Percentiles rank a stretch among this genome's conserved stretches.
Conservation (phyloP, 2,888 invertebrate species). For the Noctua janthina region DNA sequence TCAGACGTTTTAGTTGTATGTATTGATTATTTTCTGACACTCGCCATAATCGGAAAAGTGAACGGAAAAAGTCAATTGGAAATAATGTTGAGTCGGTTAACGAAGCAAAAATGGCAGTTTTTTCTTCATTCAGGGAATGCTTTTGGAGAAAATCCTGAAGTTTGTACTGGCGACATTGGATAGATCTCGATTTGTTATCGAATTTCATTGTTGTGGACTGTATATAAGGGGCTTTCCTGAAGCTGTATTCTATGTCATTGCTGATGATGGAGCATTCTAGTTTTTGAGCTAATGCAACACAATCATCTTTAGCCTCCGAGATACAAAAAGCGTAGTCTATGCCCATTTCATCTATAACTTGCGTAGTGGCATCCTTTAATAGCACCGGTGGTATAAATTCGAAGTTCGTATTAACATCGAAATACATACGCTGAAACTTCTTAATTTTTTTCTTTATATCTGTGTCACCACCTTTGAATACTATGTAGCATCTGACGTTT, state of each 20-base stretch:
- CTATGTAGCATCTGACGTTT: slow-evolving; percentile 71
- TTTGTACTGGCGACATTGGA: slow-evolving; percentile 63
- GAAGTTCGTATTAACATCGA: slow-evolving; percentile 6
- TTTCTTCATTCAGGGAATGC: slow-evolving; percentile 61
- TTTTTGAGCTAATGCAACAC: slow-evolving; percentile 71
- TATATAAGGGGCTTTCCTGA: slow-evolving; percentile 71
- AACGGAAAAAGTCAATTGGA: slow-evolving; percentile 59
- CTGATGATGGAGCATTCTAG: slow-evolving; percentile 73
- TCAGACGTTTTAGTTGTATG: not conserved
- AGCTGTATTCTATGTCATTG: slow-evolving; percentile 71
- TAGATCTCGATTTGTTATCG: slow-evolving; percentile 17
- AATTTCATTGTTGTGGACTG: slow-evolving; percentile 51
- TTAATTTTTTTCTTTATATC: slow-evolving; percentile 55
- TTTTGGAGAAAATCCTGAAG: slow-evolving; percentile 64
- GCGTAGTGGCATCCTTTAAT: slow-evolving; percentile 64
- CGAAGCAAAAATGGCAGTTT: slow-evolving; percentile 68
- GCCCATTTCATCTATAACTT: slow-evolving; percentile 72
- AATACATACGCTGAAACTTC: slow-evolving; percentile 2
- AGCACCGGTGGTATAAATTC: slow-evolving; percentile 63
- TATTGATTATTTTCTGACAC: not conserved
- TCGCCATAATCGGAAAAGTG: slow-evolving; percentile 53
- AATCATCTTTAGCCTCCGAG: slow-evolving; percentile 69
- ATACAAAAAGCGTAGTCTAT: slow-evolving; percentile 69
- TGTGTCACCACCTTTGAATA: slow-evolving; percentile 75
- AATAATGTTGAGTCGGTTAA: slow-evolving; percentile 67